Base-by-base conservation (phyloP, 2,797 vertebrate species). In the Lepilemur septentrionalis region DNA sequence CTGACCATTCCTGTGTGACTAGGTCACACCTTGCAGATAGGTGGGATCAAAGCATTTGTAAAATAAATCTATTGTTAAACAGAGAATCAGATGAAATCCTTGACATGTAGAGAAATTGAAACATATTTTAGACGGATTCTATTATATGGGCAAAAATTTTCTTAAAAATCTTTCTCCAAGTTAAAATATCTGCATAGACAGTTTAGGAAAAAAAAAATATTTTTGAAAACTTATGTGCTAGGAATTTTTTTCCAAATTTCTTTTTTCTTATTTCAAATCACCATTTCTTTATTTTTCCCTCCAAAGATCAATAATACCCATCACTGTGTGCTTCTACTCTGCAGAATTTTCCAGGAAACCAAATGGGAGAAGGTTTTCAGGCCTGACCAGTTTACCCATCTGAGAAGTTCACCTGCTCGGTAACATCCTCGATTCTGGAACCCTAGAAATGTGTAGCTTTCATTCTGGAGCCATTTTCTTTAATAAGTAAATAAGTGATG, bases 381-480 rank as follows among this genome's bases (percentile, higher is more conserved):
- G 30, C 4, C 38, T 48, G 35, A 10, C 1, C 25, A 23, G 14
- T 28, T 25, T 12, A 50, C 17, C 22, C 20, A 12, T 1, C 32
- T 12, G 3, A 11, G 20, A 28, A 4, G 17, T 7, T 50, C 7
- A 18, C 84, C 30, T 28, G 22, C 35, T 65, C 1, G 0, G 1
- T 32, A 5, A 11, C 14, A 4, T 4, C 30, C 3, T 4, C 5
- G n/a, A 17, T 2, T n/a, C 25, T 35, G 14, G 4, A 28, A 4
- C 6, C 18, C 13, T 23, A 13, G 18, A 48, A 35, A 15, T 4
- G 0, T 0, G 0, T 1, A 6, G 7, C 28, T 67, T 28, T 22
- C 55, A 9, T 9, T 46, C 18, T 15, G 32, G 46, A 63, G n/a
- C 3, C 2, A 5, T 46, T 81, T 87, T 83, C 69, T 89, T 50